Percentiles rank a stretch among this genome's conserved stretches.
Conservation (phyloP, 92 coral and sea anemone species). For the Epizoanthus ramosus region DNA sequence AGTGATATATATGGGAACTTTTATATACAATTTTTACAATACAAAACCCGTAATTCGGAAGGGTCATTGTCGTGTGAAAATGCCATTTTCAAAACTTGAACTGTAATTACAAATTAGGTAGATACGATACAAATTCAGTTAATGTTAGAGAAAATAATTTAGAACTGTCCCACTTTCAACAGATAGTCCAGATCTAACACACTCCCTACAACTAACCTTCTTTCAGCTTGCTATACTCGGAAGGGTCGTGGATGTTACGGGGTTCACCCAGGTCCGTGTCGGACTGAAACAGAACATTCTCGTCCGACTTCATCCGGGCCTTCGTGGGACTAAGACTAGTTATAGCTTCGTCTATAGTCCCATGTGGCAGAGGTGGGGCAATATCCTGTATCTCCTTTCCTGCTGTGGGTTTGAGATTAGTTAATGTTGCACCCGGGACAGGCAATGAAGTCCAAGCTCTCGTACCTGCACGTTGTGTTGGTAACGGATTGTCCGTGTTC, state of each 20-base stretch:
- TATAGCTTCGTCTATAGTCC: slow-evolving; percentile 23
- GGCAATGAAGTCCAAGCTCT: slow-evolving; percentile 6
- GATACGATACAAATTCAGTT: too few relatives aligned
- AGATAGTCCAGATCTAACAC: background rate
- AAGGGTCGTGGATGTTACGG: slow-evolving; percentile 56
- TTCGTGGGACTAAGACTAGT: slow-evolving; percentile 35
- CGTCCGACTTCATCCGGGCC: slow-evolving; percentile 51
- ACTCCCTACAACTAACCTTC: slow-evolving; percentile 54
- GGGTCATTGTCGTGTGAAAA: too few relatives aligned
- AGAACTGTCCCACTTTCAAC: background rate
- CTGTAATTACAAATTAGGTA: too few relatives aligned
- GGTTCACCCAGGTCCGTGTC: slow-evolving; percentile 74
- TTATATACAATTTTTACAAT: too few relatives aligned
- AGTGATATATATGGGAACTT: too few relatives aligned
- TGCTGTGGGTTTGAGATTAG: background rate
- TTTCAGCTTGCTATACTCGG: slow-evolving; percentile 66
- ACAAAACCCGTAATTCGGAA: too few relatives aligned
- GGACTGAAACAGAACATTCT: slow-evolving; percentile 84
- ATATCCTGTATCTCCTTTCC: too few relatives aligned
- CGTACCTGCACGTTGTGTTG: background rate
- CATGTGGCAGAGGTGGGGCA: background rate
- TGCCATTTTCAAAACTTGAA: too few relatives aligned
- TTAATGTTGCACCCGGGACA: background rate
- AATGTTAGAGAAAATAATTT: background rate
- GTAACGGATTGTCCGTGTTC: background rate